Percentiles rank a stretch among this genome's conserved stretches.
Evolutionary conservation across 2,113 vertebrate genomes (phyloP).

Genomic region (Syrrhaptes paradoxus): DNA sequence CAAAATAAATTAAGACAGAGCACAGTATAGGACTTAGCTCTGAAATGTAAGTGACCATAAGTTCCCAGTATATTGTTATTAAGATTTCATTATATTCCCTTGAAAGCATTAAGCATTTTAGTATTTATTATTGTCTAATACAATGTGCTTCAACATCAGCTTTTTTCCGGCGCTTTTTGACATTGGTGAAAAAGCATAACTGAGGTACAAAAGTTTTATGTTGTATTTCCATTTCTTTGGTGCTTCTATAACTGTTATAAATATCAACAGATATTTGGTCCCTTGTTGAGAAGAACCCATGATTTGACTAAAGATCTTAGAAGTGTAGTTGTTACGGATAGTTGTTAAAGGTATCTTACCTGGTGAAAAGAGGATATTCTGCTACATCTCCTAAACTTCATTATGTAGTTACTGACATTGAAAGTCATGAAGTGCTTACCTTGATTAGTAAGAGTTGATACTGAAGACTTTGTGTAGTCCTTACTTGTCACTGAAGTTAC

Average conservation of each 20-base stretch:
- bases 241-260: background rate
- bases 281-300: background rate
- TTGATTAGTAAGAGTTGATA: background rate
- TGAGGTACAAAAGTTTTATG: background rate
- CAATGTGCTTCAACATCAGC: background rate
- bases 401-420: background rate
- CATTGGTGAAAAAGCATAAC: background rate
- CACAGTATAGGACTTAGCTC: background rate
- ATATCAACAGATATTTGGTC: background rate
- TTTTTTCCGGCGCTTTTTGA: background rate
- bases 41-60: background rate
- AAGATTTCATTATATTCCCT: background rate
- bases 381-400: background rate
- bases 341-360: background rate
- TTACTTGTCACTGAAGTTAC: conserved; percentile 1
- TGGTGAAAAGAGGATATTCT: background rate
- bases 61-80: background rate
- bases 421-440: background rate
- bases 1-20: background rate
- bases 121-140: background rate
- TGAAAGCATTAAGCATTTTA: background rate
- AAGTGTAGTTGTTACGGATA: background rate
- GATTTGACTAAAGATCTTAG: background rate
- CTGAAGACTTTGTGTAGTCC: background rate
- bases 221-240: background rate